Evolutionary conservation across 2,797 vertebrate species (phyloP), one percentile per base, ranked within the genome.

Genomic region (Microtus obscurus): DNA sequence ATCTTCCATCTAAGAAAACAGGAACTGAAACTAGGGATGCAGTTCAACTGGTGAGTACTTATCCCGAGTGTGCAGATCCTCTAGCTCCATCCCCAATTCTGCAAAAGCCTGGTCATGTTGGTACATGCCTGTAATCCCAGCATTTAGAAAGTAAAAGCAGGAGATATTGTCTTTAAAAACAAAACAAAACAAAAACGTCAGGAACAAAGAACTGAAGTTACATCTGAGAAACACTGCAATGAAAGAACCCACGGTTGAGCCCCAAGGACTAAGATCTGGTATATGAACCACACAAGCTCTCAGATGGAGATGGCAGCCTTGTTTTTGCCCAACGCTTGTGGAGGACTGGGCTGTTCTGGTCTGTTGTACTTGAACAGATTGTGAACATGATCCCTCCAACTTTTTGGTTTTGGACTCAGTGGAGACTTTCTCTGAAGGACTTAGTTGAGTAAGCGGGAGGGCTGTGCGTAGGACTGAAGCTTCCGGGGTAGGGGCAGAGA

Each of bases 291-390:
- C 13, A 14, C 0, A 12, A 51, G 21, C 48, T 61, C 48, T 83
- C 37, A 3, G 19, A 17, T 56, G 23, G 81, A 91, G 17, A 63
- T n/a, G 73, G 65, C 63, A 86, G 78, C 37, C 4, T 61, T 89
- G 71, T 71, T 93, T 97, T 93, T 71, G 45, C 51, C 77, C 78
- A 89, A 4, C 12, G 34, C 61, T 94, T 96, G 94, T 90, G 80
- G 27, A 63, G 56, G 51, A 88, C 7, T 74, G 40, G 43, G 71
- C 51, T 87, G 67, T 87, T 95, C 93, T 87, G 40, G 67, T 94
- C 89, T 89, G 78, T 69, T 78, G 89, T 73, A 67, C 53, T 94
- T 73, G 89, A 96, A 94, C 97, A 97, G 96, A 95, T 94, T 95
- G 96, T 27, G 43, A 63, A 93, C 80, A 93, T n/a, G 91, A 93